Base-by-base conservation (phyloP, 2,113 vertebrate genomes). In the Pangasianodon gigas region DNA sequence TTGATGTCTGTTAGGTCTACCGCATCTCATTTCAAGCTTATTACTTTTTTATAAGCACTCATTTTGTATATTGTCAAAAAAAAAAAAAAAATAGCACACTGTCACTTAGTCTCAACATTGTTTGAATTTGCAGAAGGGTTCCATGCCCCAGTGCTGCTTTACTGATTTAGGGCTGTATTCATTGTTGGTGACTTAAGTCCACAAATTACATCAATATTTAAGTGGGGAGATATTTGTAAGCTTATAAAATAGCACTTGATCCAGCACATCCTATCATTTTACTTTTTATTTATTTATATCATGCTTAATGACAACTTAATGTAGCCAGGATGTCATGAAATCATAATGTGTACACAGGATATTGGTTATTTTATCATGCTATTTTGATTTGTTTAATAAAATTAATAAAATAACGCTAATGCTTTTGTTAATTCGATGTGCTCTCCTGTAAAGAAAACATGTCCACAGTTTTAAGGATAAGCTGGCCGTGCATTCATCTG, bases 1-100 rank as follows among this genome's bases (percentile, higher is more conserved):
- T 82, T 67, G 10, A n/a, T 88, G 37, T 89, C 37, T 77, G 88
- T 62, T 89, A 77, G 82, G 82, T 84, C 82, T 62, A 85, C 52
- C 41, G 26, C 54, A 89, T 74, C 54, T 77, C 67, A 83, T 74
- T 69, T 60, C 67, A 89, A 84, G 80, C 24, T 88, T 88, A 19
- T 69, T 41, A n/a, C 6, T 56, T 37, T 87, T 75, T 58, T 87
- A 26, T 54, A 75, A 87, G 71, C 67, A 75, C 85, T 74, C 85
- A 8, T 87, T 56, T 71, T 87, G 6, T 58, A 77, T 87, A 56
- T 56, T 62, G 37, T 84, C 51, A 1, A 52, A 65, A 51, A 19
- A 41, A 18, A 65, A 10, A 79, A 74, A 51, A 29, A 29, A 79
- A 24, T 52, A 44, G 32, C 37, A n/a, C 24, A 44, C 46, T 4